These are phyloP conservation scores for Eleginops maclovinus DNA, from an alignment of 2,113 vertebrate genomes.

Conservation along the genomic window DNA sequence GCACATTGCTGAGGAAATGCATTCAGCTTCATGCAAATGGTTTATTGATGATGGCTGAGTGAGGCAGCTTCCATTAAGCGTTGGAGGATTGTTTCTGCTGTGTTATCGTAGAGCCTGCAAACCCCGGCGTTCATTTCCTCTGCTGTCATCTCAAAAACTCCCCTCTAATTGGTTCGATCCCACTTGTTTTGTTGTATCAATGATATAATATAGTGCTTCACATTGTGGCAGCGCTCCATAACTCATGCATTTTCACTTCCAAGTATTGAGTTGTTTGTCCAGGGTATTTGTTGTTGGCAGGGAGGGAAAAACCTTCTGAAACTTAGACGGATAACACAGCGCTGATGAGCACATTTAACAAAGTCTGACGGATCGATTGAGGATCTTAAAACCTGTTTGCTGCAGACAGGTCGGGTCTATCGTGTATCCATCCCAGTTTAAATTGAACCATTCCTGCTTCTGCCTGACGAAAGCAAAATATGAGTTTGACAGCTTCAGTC, in stretches of 20 bases:
- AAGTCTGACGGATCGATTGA: not conserved
- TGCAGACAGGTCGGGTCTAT: not conserved
- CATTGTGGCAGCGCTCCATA: not conserved
- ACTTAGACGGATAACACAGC: not conserved
- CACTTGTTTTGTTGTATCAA: conserved; percentile 7
- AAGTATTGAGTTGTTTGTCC: not conserved
- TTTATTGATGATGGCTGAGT: conserved; percentile 5
- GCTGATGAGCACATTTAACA: not conserved
- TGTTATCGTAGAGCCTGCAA: conserved; percentile 31
- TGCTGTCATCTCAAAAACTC: not conserved
- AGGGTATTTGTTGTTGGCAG: not conserved
- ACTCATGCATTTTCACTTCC: not conserved
- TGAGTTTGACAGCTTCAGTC: no score
- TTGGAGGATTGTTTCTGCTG: conserved; percentile 16
- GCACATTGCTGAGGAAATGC: not conserved
- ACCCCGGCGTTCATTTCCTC: conserved; percentile 42
- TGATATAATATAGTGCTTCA: conserved; percentile 3
- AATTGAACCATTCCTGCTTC: no score
- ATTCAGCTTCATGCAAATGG: not conserved
- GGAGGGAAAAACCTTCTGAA: not conserved
- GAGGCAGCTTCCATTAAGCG: conserved; percentile 15
- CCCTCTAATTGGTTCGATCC: conserved; percentile 26
- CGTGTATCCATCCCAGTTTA: no score
- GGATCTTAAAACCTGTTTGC: not conserved
- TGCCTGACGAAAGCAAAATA: no score